Base-by-base conservation (phyloP, 1,140 invertebrate genomes). In the Euwallacea similis region DNA sequence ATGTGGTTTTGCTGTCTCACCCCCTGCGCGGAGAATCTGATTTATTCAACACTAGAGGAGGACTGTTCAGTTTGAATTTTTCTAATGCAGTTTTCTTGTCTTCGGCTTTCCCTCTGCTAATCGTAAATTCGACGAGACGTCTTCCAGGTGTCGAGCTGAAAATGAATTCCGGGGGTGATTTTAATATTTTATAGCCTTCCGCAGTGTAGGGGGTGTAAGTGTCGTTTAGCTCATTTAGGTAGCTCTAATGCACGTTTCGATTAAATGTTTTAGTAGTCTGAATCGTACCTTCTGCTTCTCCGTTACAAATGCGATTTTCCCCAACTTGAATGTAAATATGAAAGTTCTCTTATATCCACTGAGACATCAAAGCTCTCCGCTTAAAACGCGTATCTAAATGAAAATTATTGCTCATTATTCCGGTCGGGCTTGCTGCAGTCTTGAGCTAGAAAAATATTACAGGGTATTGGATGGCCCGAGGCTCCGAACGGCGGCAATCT, bases 61-160 rank as follows among this genome's bases (percentile, higher is more conserved):
- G n/a, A n/a, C 46, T n/a, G 16, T 64, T 50, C 43, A 42, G 42
- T 21, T 61, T 61, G 46, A 15, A 64, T 64, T 64, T 64, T 64
- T 66, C 64, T 66, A 66, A 66, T 66, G 64, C 53, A 66, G 64
- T 66, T 66, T 66, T 43, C 64, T 42, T 66, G 64, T 66, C 53
- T 56, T 50, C 46, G 46, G 46, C 13, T 50, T 50, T 50, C 13
- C 46, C 46, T 50, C 9, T 50, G 46, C 46, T 50, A 10, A 2
- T 10, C 13, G 46, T 33, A 33, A 33, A 33, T 33, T 33, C 21
- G 21, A 33, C 21, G 21, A 33, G 21, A 33, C 21, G 21, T 33
- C 21, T 33, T 33, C 21, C 21, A 33, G 21, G 21, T 33, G 21
- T 33, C 21, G 21, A 33, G 1, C 21, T 1, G 21, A 33, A 33